Evolutionary conservation across 2,888 invertebrate species (phyloP).

Genomic region (Ectemnius cavifrons): DNA sequence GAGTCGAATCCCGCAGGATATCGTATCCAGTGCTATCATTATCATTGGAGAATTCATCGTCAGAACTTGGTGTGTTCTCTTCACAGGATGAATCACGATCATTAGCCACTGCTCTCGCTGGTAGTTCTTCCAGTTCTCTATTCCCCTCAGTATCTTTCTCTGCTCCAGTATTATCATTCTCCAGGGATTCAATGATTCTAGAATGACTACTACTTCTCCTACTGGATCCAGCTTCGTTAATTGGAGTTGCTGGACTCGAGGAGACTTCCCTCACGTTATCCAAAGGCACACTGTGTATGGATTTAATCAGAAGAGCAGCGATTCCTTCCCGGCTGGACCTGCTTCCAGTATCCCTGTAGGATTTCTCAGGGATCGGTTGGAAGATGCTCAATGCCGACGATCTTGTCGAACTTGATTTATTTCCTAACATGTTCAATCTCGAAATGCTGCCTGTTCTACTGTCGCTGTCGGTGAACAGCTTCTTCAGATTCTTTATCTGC

Average conservation of each 20-base stretch:
- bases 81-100: constrained; percentile 66
- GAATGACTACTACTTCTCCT: constrained; percentile 70
- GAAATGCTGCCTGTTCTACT: constrained; percentile 74
- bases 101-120: neutral
- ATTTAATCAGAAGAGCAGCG: constrained; percentile 84
- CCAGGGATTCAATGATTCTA: constrained; percentile 46
- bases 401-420: constrained; percentile 61
- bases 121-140: neutral
- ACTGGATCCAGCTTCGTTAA: constrained; percentile 63
- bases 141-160: constrained; percentile 12
- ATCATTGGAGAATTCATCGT: constrained; percentile 61
- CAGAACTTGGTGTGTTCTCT: constrained; percentile 70
- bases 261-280: constrained; percentile 72
- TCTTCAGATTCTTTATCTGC: constrained; percentile 83
- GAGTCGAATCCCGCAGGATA: constrained; percentile 68
- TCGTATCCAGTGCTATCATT: constrained; percentile 73
- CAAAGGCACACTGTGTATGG: constrained; percentile 77
- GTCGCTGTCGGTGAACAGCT: constrained; percentile 78
- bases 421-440: constrained; percentile 61
- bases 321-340: constrained; percentile 81
- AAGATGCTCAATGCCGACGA: constrained; percentile 61
- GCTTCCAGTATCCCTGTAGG: constrained; percentile 43
- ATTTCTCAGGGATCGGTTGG: constrained; percentile 50
- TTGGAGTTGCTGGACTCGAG: constrained; percentile 63
- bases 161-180: constrained; percentile 36